A percentile compares a stretch with the other conserved stretches of the same genome.
Evolutionary conservation across 2,113 vertebrate species (phyloP).

Genomic region (Oryzias celebensis): DNA sequence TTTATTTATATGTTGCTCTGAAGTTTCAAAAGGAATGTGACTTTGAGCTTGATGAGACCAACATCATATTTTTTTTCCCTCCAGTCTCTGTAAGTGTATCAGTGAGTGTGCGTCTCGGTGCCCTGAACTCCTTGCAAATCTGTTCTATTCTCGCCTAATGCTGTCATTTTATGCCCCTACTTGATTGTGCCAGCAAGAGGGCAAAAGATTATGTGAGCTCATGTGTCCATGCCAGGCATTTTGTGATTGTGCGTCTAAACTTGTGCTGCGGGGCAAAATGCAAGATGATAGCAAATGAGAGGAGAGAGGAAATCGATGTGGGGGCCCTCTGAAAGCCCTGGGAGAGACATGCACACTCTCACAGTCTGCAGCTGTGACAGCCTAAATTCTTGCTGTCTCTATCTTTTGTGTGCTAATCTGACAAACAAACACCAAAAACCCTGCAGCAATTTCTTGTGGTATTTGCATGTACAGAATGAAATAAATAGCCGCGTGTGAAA

Average conservation of each 20-base stretch:
- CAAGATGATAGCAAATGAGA: conserved; percentile 64
- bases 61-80: conserved; percentile 6
- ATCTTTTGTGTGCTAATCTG: conserved; percentile 23
- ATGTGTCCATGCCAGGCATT: conserved; percentile 26
- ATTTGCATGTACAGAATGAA: conserved; percentile 14
- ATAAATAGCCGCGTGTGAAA: not conserved
- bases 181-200: conserved; percentile 60
- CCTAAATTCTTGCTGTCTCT: conserved; percentile 37
- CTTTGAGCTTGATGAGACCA: conserved; percentile 43
- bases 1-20: conserved; percentile 22
- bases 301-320: conserved; percentile 63
- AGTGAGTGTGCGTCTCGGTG: conserved; percentile 31
- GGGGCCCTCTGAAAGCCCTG: conserved; percentile 44
- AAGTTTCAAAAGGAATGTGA: conserved; percentile 38
- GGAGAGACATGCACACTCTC: conserved; percentile 15
- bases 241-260: conserved; percentile 47
- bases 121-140: conserved; percentile 42
- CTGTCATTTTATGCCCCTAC: conserved; percentile 73
- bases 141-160: conserved; percentile 59
- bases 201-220: conserved; percentile 55
- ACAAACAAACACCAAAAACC: conserved; percentile 21
- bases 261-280: conserved; percentile 61
- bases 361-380: conserved; percentile 36
- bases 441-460: conserved; percentile 19
- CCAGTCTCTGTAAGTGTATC: conserved; percentile 30